Conservation (phyloP, 1,140 invertebrate genomes). For the Psilanteris sp. region DNA sequence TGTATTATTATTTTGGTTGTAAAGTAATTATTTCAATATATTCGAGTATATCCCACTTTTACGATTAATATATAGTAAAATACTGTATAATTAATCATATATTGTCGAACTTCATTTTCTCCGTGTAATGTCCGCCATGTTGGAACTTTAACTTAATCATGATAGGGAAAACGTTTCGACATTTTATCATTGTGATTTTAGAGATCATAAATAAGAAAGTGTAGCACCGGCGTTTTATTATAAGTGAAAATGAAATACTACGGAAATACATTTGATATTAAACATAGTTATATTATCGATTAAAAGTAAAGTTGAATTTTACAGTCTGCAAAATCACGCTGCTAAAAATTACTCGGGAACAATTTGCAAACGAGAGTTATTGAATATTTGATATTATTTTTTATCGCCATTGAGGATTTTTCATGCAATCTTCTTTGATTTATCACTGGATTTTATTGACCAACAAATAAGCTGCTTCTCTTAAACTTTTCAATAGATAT, state of each 20-base stretch:
- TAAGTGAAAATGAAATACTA: constrained; percentile 16
- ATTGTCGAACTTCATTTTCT: too few relatives aligned
- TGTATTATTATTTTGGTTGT: too few relatives aligned
- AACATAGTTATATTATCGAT: constrained; percentile 12
- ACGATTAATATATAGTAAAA: too few relatives aligned
- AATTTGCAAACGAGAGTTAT: background rate
- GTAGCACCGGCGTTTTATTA: constrained; percentile 17
- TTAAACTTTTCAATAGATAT: too few relatives aligned
- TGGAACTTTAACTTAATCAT: constrained; percentile 26
- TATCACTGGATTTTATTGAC: too few relatives aligned
- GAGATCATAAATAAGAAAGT: constrained; percentile 28
- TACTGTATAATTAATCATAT: too few relatives aligned
- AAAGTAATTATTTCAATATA: too few relatives aligned
- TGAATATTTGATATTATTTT: constrained; percentile 14
- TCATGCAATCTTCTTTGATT: too few relatives aligned
- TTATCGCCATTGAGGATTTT: background rate
- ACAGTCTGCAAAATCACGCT: background rate
- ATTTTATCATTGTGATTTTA: constrained; percentile 42
- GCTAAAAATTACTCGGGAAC: background rate
- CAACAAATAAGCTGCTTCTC: too few relatives aligned
- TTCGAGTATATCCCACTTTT: too few relatives aligned
- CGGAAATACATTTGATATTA: constrained; percentile 4
- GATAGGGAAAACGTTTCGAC: constrained; percentile 11
- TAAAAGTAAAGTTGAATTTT: constrained; percentile 1
- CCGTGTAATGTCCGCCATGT: too few relatives aligned